phyloP scores from a whole-genome alignment of 2,797 vertebrate species.

The Fistularia tabacaria region DNA sequence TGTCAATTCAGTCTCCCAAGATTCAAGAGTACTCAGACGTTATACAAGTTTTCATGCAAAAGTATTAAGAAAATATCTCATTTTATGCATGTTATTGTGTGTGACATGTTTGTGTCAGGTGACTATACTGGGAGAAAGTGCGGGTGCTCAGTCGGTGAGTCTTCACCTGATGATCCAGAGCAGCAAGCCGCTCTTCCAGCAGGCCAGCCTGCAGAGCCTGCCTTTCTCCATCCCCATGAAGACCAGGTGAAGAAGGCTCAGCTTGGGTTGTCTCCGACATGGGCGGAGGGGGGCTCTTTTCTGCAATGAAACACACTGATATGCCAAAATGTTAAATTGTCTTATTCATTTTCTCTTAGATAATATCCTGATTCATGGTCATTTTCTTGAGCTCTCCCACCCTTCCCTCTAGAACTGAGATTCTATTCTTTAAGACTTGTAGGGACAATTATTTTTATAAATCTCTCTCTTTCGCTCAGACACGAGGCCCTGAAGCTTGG shows the following conservation, averaged over 20 bases:
- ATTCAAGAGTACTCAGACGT: not conserved
- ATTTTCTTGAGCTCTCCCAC: too few species aligned
- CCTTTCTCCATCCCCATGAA: constrained; percentile 79
- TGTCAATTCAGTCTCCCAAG: too few species aligned
- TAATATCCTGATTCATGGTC: too few species aligned
- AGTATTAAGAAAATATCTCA: too few species aligned
- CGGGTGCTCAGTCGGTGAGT: constrained; percentile 75
- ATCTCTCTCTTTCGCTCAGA: constrained; percentile 37
- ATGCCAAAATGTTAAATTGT: not conserved
- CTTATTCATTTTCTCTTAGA: too few species aligned
- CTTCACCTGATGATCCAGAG: constrained; percentile 76
- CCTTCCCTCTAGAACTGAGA: too few species aligned
- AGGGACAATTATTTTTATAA: too few species aligned
- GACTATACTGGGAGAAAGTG: constrained; percentile 77
- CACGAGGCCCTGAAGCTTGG: constrained; percentile 74
- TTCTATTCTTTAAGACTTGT: too few species aligned
- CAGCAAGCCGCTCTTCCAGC: constrained; percentile 71
- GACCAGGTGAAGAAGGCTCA: constrained; percentile 58
- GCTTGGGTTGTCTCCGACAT: not conserved
- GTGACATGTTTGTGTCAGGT: constrained; percentile 50
- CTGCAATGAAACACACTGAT: not conserved
- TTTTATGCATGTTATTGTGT: too few species aligned
- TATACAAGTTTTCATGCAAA: too few species aligned
- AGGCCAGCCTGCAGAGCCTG: constrained; percentile 74
- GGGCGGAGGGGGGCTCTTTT: not conserved